phyloP scores from a whole-genome alignment of 2,797 vertebrate genomes.

The Leuciscus waleckii region DNA sequence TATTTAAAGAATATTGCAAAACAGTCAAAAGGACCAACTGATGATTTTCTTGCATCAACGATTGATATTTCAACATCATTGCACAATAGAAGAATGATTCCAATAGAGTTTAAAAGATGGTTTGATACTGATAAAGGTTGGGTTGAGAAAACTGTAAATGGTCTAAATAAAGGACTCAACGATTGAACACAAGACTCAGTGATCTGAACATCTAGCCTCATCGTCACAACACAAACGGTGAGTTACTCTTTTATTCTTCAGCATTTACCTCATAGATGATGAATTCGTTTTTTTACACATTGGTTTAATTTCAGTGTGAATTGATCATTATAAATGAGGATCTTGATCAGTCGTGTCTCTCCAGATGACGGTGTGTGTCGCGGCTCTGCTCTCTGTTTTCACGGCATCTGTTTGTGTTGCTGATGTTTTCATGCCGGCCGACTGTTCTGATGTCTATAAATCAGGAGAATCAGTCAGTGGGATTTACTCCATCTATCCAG shows the following conservation, averaged over 20 bases:
- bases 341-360: not conserved
- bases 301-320: no score
- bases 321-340: not conserved
- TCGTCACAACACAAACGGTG: not conserved
- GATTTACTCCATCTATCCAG: no score
- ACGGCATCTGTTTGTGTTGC: not conserved
- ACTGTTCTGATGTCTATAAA: not conserved
- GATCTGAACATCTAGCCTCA: not conserved
- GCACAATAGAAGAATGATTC: not conserved
- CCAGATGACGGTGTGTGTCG: not conserved
- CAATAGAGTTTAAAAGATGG: not conserved
- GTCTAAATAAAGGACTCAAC: not conserved
- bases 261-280: no score
- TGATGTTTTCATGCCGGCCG: not conserved
- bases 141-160: not conserved
- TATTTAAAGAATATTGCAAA: no score
- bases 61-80: not conserved
- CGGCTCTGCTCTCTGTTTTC: not conserved
- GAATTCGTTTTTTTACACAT: not conserved
- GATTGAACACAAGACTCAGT: not conserved
- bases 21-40: no score
- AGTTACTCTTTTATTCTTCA: no score
- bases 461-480: not conserved
- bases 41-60: not conserved
- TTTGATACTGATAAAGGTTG: not conserved